Conservation (phyloP, 2,888 invertebrate genomes). For the Agrochola lota region DNA sequence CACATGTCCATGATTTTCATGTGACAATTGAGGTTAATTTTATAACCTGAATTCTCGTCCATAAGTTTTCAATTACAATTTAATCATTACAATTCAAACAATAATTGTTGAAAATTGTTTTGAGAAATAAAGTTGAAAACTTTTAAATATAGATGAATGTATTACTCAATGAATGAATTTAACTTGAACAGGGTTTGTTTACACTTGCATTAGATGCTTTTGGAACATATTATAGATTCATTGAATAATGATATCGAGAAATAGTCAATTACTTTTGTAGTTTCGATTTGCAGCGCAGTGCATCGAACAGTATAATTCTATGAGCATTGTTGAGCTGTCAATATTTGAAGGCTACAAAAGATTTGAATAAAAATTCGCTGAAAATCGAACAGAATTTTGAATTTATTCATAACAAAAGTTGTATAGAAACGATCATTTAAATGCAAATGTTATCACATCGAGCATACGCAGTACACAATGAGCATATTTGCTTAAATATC, state of each 20-base stretch:
- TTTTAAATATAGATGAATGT: neutral
- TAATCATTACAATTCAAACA: neutral
- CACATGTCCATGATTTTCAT: neutral
- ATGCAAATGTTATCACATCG: conserved; percentile 30
- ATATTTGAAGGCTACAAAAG: neutral
- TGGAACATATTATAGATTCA: neutral
- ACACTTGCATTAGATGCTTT: no score
- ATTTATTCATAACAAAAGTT: conserved; percentile 5
- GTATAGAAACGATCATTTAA: conserved; percentile 9
- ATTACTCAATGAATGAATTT: no score
- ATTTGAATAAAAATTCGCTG: conserved; percentile 6
- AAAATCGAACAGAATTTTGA: neutral
- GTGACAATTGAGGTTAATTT: neutral
- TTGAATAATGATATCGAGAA: neutral
- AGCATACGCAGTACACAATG: conserved; percentile 2
- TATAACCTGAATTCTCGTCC: neutral
- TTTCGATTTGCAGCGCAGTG: neutral
- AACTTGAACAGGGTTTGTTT: neutral
- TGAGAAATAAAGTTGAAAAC: neutral
- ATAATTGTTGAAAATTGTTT: neutral
- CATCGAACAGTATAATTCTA: neutral
- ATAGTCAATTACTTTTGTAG: neutral
- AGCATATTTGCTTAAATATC: conserved; percentile 49
- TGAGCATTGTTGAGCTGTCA: neutral
- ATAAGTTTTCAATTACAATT: neutral